Conservation (phyloP, 2,797 vertebrate genomes). For the Spinus pinus region DNA sequence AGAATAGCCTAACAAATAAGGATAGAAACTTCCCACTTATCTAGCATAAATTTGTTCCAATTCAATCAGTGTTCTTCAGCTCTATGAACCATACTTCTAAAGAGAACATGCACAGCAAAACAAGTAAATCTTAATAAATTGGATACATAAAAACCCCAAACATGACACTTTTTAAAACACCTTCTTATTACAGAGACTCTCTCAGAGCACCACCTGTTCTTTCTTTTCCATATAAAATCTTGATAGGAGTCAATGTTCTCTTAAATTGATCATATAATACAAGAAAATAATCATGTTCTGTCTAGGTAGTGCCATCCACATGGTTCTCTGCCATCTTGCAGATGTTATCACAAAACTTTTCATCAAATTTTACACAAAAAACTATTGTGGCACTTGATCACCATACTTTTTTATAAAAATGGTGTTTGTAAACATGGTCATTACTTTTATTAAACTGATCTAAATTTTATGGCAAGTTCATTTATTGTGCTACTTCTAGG, state of each 20-base stretch:
- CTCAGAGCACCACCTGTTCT: not conserved
- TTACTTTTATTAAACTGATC: slow-evolving; percentile 54
- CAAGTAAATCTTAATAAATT: not conserved
- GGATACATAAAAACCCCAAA: not conserved
- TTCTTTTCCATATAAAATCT: not conserved
- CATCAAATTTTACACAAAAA: slow-evolving; percentile 47
- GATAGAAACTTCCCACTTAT: not conserved
- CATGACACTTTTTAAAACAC: not conserved
- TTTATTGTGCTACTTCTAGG: not conserved
- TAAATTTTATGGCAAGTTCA: slow-evolving; percentile 42
- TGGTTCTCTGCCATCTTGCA: not conserved
- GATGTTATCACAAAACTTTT: not conserved
- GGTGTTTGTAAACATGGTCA: slow-evolving; percentile 52
- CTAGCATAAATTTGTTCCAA: not conserved
- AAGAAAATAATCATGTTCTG: not conserved
- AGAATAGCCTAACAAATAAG: not conserved
- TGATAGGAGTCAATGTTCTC: not conserved
- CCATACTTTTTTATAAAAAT: slow-evolving; percentile 25
- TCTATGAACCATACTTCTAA: not conserved
- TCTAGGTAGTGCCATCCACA: not conserved
- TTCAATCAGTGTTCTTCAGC: not conserved
- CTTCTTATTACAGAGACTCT: not conserved
- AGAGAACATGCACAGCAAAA: not conserved
- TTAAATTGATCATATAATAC: not conserved
- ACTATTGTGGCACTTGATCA: slow-evolving; percentile 6